These are phyloP conservation scores for Beroe forskalii DNA, from an alignment of 37 sponge, comb jelly and placozoan species.

Conservation along the genomic window DNA sequence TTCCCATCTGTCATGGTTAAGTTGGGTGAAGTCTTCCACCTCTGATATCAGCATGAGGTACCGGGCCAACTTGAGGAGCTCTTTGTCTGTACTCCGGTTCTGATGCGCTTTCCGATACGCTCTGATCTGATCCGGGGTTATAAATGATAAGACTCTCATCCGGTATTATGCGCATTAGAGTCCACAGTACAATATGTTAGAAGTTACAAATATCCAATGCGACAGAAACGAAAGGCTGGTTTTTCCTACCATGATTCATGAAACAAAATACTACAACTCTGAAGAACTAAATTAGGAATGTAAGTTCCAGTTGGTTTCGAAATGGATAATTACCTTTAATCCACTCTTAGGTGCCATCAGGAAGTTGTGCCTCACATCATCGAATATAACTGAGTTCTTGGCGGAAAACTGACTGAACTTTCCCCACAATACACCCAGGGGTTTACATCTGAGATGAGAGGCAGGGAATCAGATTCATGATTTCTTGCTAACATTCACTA, in stretches of 20 bases:
- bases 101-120: conserved; percentile 64
- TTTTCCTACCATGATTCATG: no score
- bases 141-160: no score
- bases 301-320: no score
- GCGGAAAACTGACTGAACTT: conserved; percentile 61
- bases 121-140: no score
- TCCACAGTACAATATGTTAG: no score
- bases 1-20: conserved; percentile 67
- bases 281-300: no score
- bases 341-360: conserved; percentile 67
- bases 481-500: no score
- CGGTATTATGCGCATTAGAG: no score
- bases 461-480: no score
- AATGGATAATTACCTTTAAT: conserved; percentile 66
- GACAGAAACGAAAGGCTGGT: no score
- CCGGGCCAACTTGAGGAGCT: conserved; percentile 64
- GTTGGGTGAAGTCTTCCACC: conserved; percentile 36
- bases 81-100: conserved; percentile 66
- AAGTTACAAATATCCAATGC: no score
- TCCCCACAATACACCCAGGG: conserved; percentile 68
- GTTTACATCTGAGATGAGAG: conserved; percentile 64
- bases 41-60: conserved; percentile 64
- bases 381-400: conserved; percentile 65
- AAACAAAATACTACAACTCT: no score
- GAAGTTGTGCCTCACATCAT: conserved; percentile 68